These are phyloP conservation scores for Myotis daubentonii DNA, from an alignment of 2,797 vertebrate genomes.

Conservation along the genomic window DNA sequence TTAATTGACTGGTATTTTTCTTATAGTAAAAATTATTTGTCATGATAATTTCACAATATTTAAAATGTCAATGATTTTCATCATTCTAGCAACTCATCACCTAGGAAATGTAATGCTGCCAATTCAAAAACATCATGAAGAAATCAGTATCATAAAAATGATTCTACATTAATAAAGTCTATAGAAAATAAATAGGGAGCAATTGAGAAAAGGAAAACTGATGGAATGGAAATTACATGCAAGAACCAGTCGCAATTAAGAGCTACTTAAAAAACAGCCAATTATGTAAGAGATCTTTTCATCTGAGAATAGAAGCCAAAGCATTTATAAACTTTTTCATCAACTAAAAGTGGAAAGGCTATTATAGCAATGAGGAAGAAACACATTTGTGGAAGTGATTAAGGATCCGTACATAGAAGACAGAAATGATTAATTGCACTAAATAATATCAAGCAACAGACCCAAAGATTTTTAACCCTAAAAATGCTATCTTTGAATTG, in stretches of 20 bases:
- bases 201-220: constrained; percentile 12
- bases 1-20: not conserved
- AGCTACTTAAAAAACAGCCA: constrained; percentile 31
- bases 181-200: constrained; percentile 35
- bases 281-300: constrained; percentile 40
- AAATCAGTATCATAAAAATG: constrained; percentile 1
- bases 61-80: constrained; percentile 24
- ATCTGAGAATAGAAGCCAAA: constrained; percentile 42
- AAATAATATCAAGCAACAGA: not conserved
- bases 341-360: constrained; percentile 49
- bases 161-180: constrained; percentile 29
- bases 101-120: not conserved
- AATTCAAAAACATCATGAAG: constrained; percentile 4
- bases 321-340: constrained; percentile 54
- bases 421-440: constrained; percentile 23
- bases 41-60: constrained; percentile 19
- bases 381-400: constrained; percentile 23
- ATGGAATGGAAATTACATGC: constrained; percentile 40
- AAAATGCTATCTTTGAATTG: not conserved
- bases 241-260: constrained; percentile 50
- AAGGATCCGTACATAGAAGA: constrained; percentile 14
- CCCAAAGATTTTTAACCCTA: not conserved
- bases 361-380: constrained; percentile 33
- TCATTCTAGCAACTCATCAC: not conserved
- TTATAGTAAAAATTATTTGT: not conserved